Evolutionary conservation across 1,140 invertebrate genomes (phyloP).

Genomic region (Meloidogyne chitwoodi): DNA sequence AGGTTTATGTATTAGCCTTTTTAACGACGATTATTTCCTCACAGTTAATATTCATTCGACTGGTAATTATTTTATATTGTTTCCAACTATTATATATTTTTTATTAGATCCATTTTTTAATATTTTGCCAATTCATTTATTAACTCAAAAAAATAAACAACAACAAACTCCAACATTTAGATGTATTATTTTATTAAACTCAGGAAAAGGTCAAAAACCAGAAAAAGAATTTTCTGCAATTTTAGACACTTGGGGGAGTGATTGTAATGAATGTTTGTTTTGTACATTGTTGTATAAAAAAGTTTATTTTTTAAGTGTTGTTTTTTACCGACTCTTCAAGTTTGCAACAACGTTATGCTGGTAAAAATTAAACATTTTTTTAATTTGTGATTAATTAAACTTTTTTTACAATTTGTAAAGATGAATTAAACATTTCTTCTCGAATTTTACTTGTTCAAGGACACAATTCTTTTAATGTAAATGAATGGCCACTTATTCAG

Average conservation of each 20-base stretch:
- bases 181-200: conserved; percentile 8
- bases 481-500: background rate
- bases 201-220: background rate
- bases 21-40: background rate
- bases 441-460: conserved; percentile 11
- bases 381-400: too few species aligned
- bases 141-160: background rate
- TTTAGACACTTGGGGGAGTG: conserved; percentile 4
- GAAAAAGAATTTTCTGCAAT: conserved; percentile 10
- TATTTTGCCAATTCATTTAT: conserved; percentile 5
- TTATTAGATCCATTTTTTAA: background rate
- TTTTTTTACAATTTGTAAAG: background rate
- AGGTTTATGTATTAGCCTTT: conserved; percentile 7
- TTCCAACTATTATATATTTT: background rate
- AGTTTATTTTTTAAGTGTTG: background rate
- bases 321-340: conserved; percentile 14
- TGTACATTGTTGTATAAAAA: background rate
- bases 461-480: background rate
- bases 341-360: conserved; percentile 11
- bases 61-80: background rate
- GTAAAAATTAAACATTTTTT: background rate
- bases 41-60: background rate
- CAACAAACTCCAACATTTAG: background rate
- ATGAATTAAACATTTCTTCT: background rate
- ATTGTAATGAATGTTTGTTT: conserved; percentile 18